Conservation (phyloP, 2,113 vertebrate species). For the Centrocercus urophasianus region DNA sequence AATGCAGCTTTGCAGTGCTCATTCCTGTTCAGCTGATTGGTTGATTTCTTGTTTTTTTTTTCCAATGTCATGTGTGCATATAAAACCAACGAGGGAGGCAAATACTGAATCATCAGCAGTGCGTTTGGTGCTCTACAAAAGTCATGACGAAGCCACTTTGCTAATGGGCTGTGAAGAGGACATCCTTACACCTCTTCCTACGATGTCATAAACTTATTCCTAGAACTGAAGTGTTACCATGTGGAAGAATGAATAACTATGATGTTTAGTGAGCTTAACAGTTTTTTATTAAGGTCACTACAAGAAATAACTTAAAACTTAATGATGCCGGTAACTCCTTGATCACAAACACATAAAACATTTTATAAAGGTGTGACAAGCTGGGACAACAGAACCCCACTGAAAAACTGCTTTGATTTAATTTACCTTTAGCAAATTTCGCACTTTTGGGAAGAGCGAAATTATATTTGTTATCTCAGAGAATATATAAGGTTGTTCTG, state of each 20-base stretch:
- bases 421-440: neutral
- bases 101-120: neutral
- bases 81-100: neutral
- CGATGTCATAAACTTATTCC: slow-evolving; percentile 54
- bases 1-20: neutral
- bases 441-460: neutral
- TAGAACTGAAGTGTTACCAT: slow-evolving; percentile 29
- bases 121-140: neutral
- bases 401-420: neutral
- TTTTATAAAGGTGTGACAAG: neutral
- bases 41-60: neutral
- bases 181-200: neutral
- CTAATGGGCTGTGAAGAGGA: neutral
- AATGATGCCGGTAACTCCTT: neutral
- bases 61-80: neutral
- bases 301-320: slow-evolving; percentile 35
- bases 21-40: neutral
- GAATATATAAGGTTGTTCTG: neutral
- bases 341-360: neutral
- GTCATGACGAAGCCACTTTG: neutral
- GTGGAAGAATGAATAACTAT: slow-evolving; percentile 55
- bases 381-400: neutral
- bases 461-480: neutral
- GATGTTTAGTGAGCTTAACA: slow-evolving; percentile 37
- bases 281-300: slow-evolving; percentile 62